Conservation (phyloP, 1,140 invertebrate genomes). For the Harpegnathos saltator region DNA sequence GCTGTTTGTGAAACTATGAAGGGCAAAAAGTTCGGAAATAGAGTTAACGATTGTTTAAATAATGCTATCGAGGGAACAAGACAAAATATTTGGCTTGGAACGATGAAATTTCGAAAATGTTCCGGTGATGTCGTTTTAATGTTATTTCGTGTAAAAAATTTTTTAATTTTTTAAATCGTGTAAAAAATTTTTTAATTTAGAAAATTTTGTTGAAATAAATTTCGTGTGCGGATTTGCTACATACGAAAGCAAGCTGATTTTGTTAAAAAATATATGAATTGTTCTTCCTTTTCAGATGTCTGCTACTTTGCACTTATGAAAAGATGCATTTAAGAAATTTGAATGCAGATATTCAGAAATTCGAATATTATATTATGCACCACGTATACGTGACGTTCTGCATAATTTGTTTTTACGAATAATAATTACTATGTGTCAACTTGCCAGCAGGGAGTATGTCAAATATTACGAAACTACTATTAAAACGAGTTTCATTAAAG, state of each 20-base stretch:
- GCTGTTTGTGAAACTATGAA: constrained; percentile 29
- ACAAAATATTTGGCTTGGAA: background rate
- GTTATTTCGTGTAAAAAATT: too few relatives aligned
- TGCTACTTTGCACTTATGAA: too few relatives aligned
- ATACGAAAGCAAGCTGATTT: background rate
- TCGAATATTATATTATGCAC: constrained; percentile 6
- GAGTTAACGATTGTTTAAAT: constrained; percentile 14
- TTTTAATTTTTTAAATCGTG: too few relatives aligned
- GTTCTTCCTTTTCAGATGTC: too few relatives aligned
- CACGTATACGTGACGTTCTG: background rate
- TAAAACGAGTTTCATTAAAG: background rate
- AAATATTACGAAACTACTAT: background rate
- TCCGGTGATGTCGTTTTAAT: background rate
- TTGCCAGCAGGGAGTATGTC: background rate
- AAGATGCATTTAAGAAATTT: constrained; percentile 8
- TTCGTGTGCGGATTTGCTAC: background rate
- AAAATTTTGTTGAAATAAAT: background rate
- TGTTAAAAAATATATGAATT: background rate
- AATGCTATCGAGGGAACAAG: background rate
- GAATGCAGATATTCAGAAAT: background rate
- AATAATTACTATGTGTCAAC: constrained; percentile 23
- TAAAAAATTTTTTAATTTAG: too few relatives aligned
- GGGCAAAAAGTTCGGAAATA: background rate
- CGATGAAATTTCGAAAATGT: constrained; percentile 4
- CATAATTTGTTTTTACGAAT: constrained; percentile 7